Evolutionary conservation across 2,113 vertebrate genomes (phyloP), one percentile per base, ranked within the genome.

Genomic region (Phalacrocorax pelagicus): DNA sequence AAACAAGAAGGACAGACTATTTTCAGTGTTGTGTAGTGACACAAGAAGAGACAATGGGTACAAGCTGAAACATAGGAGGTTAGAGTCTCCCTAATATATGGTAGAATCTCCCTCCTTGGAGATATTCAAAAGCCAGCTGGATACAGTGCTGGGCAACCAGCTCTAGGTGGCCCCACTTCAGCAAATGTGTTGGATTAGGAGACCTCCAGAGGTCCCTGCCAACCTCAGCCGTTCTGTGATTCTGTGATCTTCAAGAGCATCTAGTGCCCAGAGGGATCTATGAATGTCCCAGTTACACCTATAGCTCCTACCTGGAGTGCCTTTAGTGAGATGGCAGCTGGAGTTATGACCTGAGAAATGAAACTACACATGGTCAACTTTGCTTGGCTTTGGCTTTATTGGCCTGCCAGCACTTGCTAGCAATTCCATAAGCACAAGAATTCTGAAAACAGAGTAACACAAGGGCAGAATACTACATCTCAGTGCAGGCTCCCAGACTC

Each of bases 111-210:
- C 29, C 3, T 46, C 17, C 18, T 46, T 46, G 27, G 34, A 63
- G 27, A 30, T 21, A 15, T 6, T 87, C 2, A 1, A n/a, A 66
- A 83, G 11, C 5, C 2, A 1, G 21, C 46, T 42, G 15, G 23
- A 27, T 1, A 3, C 5, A 9, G 5, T 47, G 16, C 47, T 63
- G 47, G 9, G 8, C 8, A 47, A 11, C 10, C 5, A 2, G 6
- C 4, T n/a, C 10, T 32, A 9, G 38, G 15, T n/a, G 30, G 3
- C 20, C 14, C 11, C 15, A 12, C 18, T 32, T 36, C 36, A 75
- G 36, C 26, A 51, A n/a, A 4, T 3, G 3, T 8, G 3, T 29
- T 59, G 54, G 19, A 40, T 11, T 5, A 51, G 16, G 4, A 46
- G 12, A 51, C 12, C 5, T 58, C 12, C 81, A 77, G 58, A 78